A percentile compares a stretch with the other conserved stretches of the same genome.
phyloP scores from a whole-genome alignment of 2,888 invertebrate genomes.

The Pyrrhosoma nymphula region DNA sequence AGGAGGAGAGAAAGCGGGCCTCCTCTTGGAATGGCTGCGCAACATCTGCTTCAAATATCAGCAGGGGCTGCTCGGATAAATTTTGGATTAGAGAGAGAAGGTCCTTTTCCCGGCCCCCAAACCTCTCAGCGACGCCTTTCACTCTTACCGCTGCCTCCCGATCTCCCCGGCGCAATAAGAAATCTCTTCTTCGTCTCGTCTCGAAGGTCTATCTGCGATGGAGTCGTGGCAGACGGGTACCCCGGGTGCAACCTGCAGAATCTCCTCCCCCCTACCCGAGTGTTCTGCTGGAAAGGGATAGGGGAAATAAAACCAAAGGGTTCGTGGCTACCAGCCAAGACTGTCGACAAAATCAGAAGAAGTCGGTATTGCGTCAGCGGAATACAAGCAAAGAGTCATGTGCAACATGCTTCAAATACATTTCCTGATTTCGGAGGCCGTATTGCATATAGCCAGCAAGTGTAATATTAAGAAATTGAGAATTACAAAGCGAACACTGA shows the following conservation, averaged over 20 bases:
- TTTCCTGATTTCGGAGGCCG: no score
- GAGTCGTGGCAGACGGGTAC: not conserved
- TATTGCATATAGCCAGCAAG: no score
- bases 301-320: not conserved
- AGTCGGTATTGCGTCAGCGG: not conserved
- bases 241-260: not conserved
- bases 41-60: constrained; percentile 22
- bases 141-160: not conserved
- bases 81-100: not conserved
- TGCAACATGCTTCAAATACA: no score
- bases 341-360: not conserved
- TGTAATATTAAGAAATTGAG: no score
- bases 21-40: not conserved
- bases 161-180: not conserved
- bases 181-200: constrained; percentile 3
- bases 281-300: not conserved
- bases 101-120: not conserved
- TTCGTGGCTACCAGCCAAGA: not conserved
- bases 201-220: not conserved
- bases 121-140: not conserved
- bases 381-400: not conserved
- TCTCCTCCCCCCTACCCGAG: not conserved
- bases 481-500: no score
- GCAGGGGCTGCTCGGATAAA: not conserved
- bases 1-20: not conserved